Evolutionary conservation across 1,140 invertebrate genomes (phyloP), one percentile per base, ranked within the genome.

Genomic region (Bombus pascuorum): DNA sequence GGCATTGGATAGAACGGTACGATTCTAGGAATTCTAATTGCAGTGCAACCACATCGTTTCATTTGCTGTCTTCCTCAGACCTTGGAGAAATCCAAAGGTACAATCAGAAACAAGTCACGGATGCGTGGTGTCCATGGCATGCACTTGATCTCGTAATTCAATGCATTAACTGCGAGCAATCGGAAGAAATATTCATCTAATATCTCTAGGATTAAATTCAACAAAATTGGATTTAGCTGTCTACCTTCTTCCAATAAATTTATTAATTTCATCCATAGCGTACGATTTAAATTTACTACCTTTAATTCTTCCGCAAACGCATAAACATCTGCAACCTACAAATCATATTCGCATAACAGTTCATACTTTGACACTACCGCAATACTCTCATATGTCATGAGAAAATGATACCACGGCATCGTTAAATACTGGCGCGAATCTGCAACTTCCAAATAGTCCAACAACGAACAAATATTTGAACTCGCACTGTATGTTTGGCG

Each of bases 1-100:
- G 37, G 79, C 74, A 77, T 89, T 88, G 88, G 86, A 86, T 80
- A 77, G 85, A 90, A 73, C 91, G 84, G 86, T 89, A 89, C 76
- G 72, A 71, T 84, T 87, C 84, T 77, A 91, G 87, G 76, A 92
- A 91, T 91, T 92, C 85, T 90, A 92, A 90, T 91, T 89, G 88
- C 82, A 83, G 90, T 72, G 77, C 75, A 73, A 73, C 86, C 89
- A 85, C 87, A 81, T 90, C 90, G 87, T 91, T 87, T 81, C 79
- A 74, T 86, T 91, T 91, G 89, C 91, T 84, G 89, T 90, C 90
- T 91, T 81, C 86, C 83, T 90, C 42, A 47, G 84, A 88, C 65
- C 84, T 84, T 47, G 57, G 62, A 68, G 85, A 66, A 83, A 28
- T 32, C 25, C 70, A 47, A 80, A 80, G 37, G 28, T 39, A 70